Evolutionary conservation across 2,113 vertebrate genomes (phyloP), one percentile per base, ranked within the genome.

Genomic region (Apteryx owenii): DNA sequence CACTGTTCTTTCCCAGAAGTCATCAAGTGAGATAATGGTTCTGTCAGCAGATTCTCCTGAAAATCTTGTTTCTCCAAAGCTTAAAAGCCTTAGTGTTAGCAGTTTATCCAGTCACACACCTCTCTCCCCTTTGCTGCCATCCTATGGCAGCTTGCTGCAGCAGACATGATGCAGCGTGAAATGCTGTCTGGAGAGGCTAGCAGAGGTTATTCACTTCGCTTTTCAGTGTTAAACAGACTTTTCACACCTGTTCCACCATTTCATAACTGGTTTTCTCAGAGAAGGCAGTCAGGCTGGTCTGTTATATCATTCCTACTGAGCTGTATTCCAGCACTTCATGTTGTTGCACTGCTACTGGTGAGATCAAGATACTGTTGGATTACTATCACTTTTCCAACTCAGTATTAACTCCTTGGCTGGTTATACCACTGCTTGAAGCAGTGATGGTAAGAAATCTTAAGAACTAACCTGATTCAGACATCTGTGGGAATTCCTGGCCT

Each of bases 111-210:
- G n/a, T 56, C 72, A 81, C 58, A 85, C 50, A 53, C 66, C 40
- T 73, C 5, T 80, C 87, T 88, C 54, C 72, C 53, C 48, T 92
- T 70, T 97, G 93, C 97, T 97, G 97, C 96, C 95, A 71, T 85
- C 95, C 44, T 28, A 29, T 75, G 96, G 96, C 76, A 62, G 7
- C 19, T 79, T 36, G 62, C 62, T 92, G 91, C 82, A 90, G 77
- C 71, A 60, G 20, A 21, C 40, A 2, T 9, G 38, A 78, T 12
- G 23, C 19, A 89, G 62, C 89, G 78, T 91, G 78, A 91, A 79
- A 62, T 66, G 66, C 78, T 77, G 81, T 62, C 95, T 93, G 91
- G 84, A 97, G 93, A 77, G 91, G 87, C 92, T 60, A 85, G 86
- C 89, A 95, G 89, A 87, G 92, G 58, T 85, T 89, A 56, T n/a